Conservation (phyloP, 2,113 vertebrate genomes). For the Ovis canadensis region DNA sequence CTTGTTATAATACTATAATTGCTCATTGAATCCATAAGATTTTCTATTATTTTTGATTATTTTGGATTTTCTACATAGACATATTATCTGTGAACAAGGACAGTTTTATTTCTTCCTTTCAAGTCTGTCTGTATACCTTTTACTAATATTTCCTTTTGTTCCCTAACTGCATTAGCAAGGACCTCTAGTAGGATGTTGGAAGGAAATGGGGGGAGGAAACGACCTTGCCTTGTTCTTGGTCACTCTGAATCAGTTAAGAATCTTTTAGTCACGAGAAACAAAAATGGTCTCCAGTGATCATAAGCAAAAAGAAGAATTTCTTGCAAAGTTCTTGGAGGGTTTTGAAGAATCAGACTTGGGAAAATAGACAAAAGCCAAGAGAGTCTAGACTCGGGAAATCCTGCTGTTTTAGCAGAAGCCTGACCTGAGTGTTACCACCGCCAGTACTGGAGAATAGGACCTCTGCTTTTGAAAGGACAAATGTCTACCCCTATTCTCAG, state of each 20-base stretch:
- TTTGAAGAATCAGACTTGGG: not conserved
- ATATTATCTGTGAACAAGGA: not conserved
- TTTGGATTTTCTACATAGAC: not conserved
- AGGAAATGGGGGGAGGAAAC: not conserved
- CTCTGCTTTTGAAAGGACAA: not conserved
- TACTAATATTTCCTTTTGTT: not conserved
- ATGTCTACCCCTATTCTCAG: accelerated
- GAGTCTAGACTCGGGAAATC: not conserved
- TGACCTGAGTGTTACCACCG: not conserved
- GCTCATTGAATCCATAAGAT: not conserved
- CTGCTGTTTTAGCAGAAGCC: not conserved
- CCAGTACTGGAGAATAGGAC: not conserved
- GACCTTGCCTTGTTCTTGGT: not conserved
- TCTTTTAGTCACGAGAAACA: not conserved
- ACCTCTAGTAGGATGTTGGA: not conserved
- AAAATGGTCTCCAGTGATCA: not conserved
- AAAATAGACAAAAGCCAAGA: not conserved
- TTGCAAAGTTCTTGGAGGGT: not conserved
- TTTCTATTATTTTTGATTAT: not conserved
- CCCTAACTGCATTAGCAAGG: not conserved
- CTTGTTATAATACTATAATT: not conserved
- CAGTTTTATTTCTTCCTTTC: not conserved
- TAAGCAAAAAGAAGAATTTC: not conserved
- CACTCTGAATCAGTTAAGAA: not conserved
- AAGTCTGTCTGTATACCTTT: not conserved